Base-by-base conservation (phyloP, 2,113 vertebrate genomes). In the Oophaga pumilio region DNA sequence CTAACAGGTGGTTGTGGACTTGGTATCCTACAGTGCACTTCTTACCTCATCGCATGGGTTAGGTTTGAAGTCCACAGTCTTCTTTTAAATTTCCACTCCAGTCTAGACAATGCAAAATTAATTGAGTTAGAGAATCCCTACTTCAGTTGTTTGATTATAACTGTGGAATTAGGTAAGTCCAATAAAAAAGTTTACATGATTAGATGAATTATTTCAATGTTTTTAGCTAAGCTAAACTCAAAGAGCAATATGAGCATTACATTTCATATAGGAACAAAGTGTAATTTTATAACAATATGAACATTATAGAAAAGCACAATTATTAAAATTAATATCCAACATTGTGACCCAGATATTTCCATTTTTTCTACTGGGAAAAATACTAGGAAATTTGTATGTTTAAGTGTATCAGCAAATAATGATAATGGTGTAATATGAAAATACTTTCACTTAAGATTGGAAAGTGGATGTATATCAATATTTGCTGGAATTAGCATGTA, bases 401-500 rank as follows among this genome's bases (percentile, higher is more conserved):
- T 88, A 88, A 64, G 28, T 89, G 15, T 12, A 89, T 76, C 86
- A 85, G 49, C 73, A 91, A 91, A 89, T 53, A 92, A 66, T 92
- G 76, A 62, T 91, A 93, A 90, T 84, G 76, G 76, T 49, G 89
- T 91, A 89, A 85, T 26, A 59, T 71, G 33, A 89, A 8, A 84
- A 76, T n/a, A 90, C 69, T 89, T 92, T 90, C 6, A 77, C 89
- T 57, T 91, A 60, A 90, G 88, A 87, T 15, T 59, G 68, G 33
- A 79, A 90, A 91, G 86, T 56, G 14, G 24, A 60, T 90, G 53
- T 76, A 11, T 89, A 90, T 91, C 89, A 91, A 71, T 93, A 90
- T 90, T 93, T 91, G 89, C 74, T 89, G 82, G 82, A 91, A 89
- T 91, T 91, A 85, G 17, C 85, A 13, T 83, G 20, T 56, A 59